Conservation (phyloP, 1,140 invertebrate genomes). For the Drosophila oshimai region DNA sequence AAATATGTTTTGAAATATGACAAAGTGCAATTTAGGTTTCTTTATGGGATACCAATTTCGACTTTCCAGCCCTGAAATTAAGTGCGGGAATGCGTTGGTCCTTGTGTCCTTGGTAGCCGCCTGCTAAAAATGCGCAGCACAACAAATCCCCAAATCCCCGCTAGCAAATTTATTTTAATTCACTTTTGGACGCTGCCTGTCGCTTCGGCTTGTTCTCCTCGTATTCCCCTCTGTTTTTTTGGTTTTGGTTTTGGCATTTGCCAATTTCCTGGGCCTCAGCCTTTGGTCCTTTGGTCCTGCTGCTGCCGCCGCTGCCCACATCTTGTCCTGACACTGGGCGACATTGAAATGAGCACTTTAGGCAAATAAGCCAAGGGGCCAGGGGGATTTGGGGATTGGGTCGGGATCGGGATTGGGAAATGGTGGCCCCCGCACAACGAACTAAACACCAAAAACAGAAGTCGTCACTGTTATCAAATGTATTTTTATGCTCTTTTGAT, state of each 20-base stretch:
- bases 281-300: constrained; percentile 19
- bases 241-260: constrained; percentile 64
- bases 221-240: constrained; percentile 13
- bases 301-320: constrained; percentile 39
- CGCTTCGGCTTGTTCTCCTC: constrained; percentile 9
- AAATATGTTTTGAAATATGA: not conserved
- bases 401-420: not conserved
- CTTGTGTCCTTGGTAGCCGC: constrained; percentile 49
- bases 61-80: constrained; percentile 39
- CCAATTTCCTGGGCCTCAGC: constrained; percentile 64
- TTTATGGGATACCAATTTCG: not conserved
- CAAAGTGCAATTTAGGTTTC: not conserved
- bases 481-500: constrained; percentile 82
- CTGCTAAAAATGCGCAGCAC: constrained; percentile 77
- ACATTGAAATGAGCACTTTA: constrained; percentile 81
- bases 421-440: not conserved
- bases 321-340: constrained; percentile 71
- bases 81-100: constrained; percentile 35
- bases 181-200: constrained; percentile 71
- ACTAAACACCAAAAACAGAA: constrained; percentile 57
- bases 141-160: constrained; percentile 80
- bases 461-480: constrained; percentile 75
- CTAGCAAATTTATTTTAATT: constrained; percentile 81
- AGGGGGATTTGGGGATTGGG: not conserved
- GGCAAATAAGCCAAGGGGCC: constrained; percentile 61